Base-by-base conservation (phyloP, 2,888 invertebrate genomes). In the Eristalis tenax region DNA sequence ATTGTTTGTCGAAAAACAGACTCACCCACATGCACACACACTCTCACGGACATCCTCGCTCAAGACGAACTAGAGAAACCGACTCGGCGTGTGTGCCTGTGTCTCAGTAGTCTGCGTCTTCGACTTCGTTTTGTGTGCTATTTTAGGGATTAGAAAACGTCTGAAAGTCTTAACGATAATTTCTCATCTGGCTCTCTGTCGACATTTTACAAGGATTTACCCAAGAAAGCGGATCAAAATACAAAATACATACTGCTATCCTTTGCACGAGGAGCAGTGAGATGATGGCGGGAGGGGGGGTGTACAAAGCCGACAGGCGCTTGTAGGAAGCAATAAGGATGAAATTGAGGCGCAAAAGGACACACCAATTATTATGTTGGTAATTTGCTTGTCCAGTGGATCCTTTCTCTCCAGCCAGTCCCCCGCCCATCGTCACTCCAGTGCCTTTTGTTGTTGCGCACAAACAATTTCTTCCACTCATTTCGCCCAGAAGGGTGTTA, bases 121-220 rank as follows among this genome's bases (percentile, higher is more conserved):
- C 65, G 38, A 64, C 63, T 63, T 69, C 61, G 38, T 83, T 61
- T 13, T 40, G 23, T 32, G 61, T 70, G 61, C 75, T 70, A 80
- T 80, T 84, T 84, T 76, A 66, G 84, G 84, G 70, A 84, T 84
- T 80, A 84, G 80, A 76, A 80, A 70, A 70, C 63, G 75, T 80
- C 84, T 84, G 66, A 84, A 80, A 84, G 84, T 70, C 75, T 80
- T 80, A 83, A 50, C 70, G 38, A 83, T 79, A 79, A 78, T 83
- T 79, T 83, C 75, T 83, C 77, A 83, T 83, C 83, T 83, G 77
- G 56, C 23, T 71, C 4, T 61, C 32, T 43, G 38, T 23, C 23
- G 65, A 57, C 70, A 70, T 74, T 57, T 70, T 70, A 38, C 32
- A 70, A 59, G 56, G 68, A 70, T 79, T 70, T 69, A 74, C 57